A percentile compares a stretch with the other conserved stretches of the same genome.
phyloP scores from a whole-genome alignment of 2,113 vertebrate species.

The Ammodytes dubius region DNA sequence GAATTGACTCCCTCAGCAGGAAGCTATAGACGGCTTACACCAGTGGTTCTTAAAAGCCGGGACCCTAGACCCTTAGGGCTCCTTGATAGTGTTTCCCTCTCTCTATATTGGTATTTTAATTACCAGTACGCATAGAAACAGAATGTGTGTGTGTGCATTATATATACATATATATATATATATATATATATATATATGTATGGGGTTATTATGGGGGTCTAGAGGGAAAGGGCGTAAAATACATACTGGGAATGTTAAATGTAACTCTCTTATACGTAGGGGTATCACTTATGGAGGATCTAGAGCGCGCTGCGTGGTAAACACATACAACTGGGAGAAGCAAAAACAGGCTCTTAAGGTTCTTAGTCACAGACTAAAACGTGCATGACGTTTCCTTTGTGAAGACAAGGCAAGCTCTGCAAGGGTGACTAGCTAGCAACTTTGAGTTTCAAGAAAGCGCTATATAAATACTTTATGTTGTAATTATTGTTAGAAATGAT shows the following conservation, averaged over 20 bases:
- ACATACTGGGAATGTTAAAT: background rate
- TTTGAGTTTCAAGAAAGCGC: too few species aligned
- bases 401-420: constrained; percentile 1
- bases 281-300: too few species aligned
- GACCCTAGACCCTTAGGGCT: constrained; percentile 32
- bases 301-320: too few species aligned
- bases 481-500: constrained; percentile 4
- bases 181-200: too few species aligned
- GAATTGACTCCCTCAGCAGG: constrained; percentile 68
- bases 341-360: too few species aligned
- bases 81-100: constrained; percentile 27
- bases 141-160: background rate
- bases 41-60: constrained; percentile 45
- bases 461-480: too few species aligned
- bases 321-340: too few species aligned
- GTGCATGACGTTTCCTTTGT: background rate
- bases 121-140: background rate
- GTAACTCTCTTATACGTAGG: too few species aligned
- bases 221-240: constrained; percentile 3
- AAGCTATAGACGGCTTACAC: constrained; percentile 67
- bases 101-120: constrained; percentile 18
- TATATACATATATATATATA: too few species aligned
- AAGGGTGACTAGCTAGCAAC: background rate
- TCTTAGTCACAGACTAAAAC: too few species aligned
- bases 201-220: background rate